Evolutionary conservation across 1,140 invertebrate species (phyloP).

Genomic region (Drosophila setifemur): DNA sequence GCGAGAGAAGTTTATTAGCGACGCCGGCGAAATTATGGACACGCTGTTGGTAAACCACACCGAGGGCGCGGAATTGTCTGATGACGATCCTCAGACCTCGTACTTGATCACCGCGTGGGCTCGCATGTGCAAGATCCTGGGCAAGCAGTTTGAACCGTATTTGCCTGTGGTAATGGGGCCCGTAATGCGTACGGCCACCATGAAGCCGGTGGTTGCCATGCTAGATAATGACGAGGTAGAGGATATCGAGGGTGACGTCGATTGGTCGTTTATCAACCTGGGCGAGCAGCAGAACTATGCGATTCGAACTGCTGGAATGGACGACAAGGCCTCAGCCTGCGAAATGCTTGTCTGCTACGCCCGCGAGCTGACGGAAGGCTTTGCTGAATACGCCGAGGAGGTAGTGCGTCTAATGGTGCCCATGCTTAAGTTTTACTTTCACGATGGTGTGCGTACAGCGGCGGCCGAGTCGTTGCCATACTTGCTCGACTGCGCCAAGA

Average conservation of each 20-base stretch:
- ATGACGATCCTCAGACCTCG: slow-evolving; percentile 98
- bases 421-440: slow-evolving; percentile 99
- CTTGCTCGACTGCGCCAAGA: slow-evolving; percentile 95
- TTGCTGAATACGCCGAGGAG: slow-evolving; percentile 96
- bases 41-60: slow-evolving; percentile 95
- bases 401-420: slow-evolving; percentile 97
- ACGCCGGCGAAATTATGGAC: slow-evolving; percentile 98
- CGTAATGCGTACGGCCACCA: slow-evolving; percentile 96
- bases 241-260: slow-evolving; percentile 93
- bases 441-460: slow-evolving; percentile 95
- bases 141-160: slow-evolving; percentile 97
- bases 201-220: slow-evolving; percentile 98
- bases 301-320: slow-evolving; percentile 94
- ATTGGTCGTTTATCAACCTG: slow-evolving; percentile 99
- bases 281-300: slow-evolving; percentile 98
- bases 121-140: slow-evolving; percentile 98
- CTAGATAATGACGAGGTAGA: slow-evolving; percentile 96
- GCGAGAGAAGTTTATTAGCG: slow-evolving; percentile 95
- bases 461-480: slow-evolving; percentile 98
- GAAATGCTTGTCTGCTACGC: slow-evolving; percentile 99
- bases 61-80: slow-evolving; percentile 89
- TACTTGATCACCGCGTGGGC: slow-evolving; percentile 99
- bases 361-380: slow-evolving; percentile 97
- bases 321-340: slow-evolving; percentile 99
- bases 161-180: slow-evolving; percentile 98